Evolutionary conservation across 2,113 vertebrate species (phyloP).

Genomic region (Ageneiosus marmoratus): DNA sequence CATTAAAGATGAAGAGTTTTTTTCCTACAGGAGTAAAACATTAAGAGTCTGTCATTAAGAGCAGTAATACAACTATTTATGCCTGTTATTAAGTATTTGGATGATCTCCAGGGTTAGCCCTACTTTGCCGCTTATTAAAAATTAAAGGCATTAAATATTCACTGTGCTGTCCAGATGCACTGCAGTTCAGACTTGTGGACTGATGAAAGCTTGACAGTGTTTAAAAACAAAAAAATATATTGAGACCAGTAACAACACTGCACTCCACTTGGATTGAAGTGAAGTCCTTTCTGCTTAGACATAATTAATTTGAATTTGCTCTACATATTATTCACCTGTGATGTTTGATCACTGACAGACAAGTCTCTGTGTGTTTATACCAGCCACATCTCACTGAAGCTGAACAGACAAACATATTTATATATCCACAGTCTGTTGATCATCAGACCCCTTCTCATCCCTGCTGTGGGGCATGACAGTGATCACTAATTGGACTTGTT

Average conservation of each 20-base stretch:
- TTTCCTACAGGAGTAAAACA: no score
- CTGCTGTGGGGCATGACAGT: conserved; percentile 1
- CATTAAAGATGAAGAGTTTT: neutral
- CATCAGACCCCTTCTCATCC: conserved; percentile 25
- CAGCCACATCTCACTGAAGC: neutral
- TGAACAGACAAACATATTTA: conserved; percentile 3
- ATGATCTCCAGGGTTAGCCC: neutral
- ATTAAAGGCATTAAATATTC: conserved; percentile 59
- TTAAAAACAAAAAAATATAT: conserved; percentile 5
- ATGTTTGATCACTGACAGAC: conserved; percentile 23
- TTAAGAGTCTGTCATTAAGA: neutral
- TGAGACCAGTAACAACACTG: conserved; percentile 4
- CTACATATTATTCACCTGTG: conserved; percentile 7
- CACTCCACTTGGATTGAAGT: neutral
- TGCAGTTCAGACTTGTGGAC: conserved; percentile 30
- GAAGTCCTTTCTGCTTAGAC: neutral
- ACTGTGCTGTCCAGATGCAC: conserved; percentile 36
- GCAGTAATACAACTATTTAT: conserved; percentile 1
- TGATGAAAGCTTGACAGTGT: conserved; percentile 16
- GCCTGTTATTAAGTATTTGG: neutral
- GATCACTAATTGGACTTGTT: conserved; percentile 38
- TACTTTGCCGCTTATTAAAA: conserved; percentile 41
- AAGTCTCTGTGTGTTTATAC: conserved; percentile 35
- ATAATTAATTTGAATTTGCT: conserved; percentile 35
- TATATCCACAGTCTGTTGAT: conserved; percentile 34